Base-by-base conservation (phyloP, 2,113 vertebrate genomes). In the Tachysurus vachellii region DNA sequence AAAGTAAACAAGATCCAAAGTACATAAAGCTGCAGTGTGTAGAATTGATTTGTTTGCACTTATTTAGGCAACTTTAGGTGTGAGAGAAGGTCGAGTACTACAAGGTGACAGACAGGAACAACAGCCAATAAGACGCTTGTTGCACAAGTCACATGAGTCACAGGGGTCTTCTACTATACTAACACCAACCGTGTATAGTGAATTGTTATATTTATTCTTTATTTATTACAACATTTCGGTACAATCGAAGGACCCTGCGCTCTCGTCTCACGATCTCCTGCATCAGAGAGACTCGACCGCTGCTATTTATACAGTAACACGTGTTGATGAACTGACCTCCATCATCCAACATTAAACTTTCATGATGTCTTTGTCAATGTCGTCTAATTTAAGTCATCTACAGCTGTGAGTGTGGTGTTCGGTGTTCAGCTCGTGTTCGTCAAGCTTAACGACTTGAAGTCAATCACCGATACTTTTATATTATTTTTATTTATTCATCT, bases 341-440 rank as follows among this genome's bases (percentile, higher is more conserved):
- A 66, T 9, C n/a, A 53, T 4, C 47, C 36, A 19, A 28, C 61
- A 82, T 82, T 83, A 68, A 83, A 83, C 14, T 28, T 83, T 83
- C 82, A 83, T 83, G 47, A 36, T 50, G 53, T 76, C 53, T 85
- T 85, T 76, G 31, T 47, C 54, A 76, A 19, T 85, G 83, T 76
- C 83, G 21, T 75, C 68, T 76, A 75, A 61, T 28, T 85, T 47
- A 85, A 85, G 64, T 75, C 36, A 28, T 57, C 64, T 36, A 54
- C 82, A 68, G 82, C 31, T 31, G 64, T 21, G 14, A 53, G 17
- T 70, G 36, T 13, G 17, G 50, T 54, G 44, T 83, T 70, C 19
- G 4, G 50, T 36, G 19, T 36, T 36, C 17, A 68, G 47, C 23
- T 6, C 31, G 3, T 68, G 28, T 66, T 64, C 66, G 11, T 50